A percentile compares a stretch with the other conserved stretches of the same genome.
Conservation (phyloP, 1,140 invertebrate genomes). For the Acarapis woodi region DNA sequence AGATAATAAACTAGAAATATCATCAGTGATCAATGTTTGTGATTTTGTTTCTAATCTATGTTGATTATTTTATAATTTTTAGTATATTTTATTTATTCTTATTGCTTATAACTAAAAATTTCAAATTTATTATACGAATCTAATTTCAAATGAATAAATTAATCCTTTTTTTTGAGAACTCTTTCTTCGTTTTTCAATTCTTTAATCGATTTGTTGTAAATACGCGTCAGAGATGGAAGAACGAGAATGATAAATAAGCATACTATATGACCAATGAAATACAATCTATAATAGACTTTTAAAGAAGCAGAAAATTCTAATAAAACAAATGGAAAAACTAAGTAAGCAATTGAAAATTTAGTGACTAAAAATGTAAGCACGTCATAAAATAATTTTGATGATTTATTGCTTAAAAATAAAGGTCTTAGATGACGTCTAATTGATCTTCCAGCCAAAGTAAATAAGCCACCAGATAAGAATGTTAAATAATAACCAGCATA, state of each 20-base stretch:
- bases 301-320: conserved; percentile 40
- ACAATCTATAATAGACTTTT: conserved; percentile 30
- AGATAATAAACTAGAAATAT: too few species aligned
- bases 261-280: conserved; percentile 9
- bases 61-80: too few species aligned
- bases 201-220: not conserved
- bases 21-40: too few species aligned
- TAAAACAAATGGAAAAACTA: conserved; percentile 62
- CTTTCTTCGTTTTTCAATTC: not conserved
- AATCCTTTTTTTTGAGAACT: too few species aligned
- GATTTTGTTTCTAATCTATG: too few species aligned
- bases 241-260: conserved; percentile 1
- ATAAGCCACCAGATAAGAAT: conserved; percentile 56
- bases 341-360: conserved; percentile 49
- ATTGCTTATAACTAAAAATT: too few species aligned
- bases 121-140: too few species aligned
- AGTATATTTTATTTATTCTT: too few species aligned
- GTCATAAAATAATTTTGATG: conserved; percentile 39
- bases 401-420: conserved; percentile 31
- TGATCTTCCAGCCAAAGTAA: conserved; percentile 47
- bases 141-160: too few species aligned
- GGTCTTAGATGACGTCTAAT: conserved; percentile 41
- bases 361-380: conserved; percentile 40
- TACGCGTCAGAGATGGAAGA: not conserved
- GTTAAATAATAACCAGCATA: conserved; percentile 91